Base-by-base conservation (phyloP, 2,113 vertebrate species). In the Nibea coibor region DNA sequence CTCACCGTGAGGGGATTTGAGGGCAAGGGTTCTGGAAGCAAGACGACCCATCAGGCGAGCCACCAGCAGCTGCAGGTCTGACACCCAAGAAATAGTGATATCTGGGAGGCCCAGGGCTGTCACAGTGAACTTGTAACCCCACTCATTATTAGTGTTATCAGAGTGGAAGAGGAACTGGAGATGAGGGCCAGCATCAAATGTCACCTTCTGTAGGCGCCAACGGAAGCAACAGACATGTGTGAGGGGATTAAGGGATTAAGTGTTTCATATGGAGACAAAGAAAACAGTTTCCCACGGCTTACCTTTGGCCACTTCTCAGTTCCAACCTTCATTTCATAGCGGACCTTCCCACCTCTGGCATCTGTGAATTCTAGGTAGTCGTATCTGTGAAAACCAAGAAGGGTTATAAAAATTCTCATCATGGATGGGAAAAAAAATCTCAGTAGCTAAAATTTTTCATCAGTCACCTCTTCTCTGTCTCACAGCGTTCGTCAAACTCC, bases 81-180 rank as follows among this genome's bases (percentile, higher is more conserved):
- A 94, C 77, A 96, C 96, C 98, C 98, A 99, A 15, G 97, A 98
- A 31, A 99, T 94, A 0, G 96, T 96, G 56, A 99, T 95, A 53
- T 99, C 97, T 0, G 97, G 97, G 2, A 98, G 94, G 74, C 98
- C 98, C 0, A 95, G 96, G 4, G 98, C 97, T 1, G 96, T 98
- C 82, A 99, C 96, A 0, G 95, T 95, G 83, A 99, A 99, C 92
- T 97, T 99, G 94, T 98, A 99, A 78, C 98, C 98, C 98, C 98
- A 99, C 92, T 99, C 98, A 16, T 97, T 99, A 88, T 99, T 99
- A 75, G 96, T 99, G 94, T 96, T 98, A 86, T 99, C 98, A 28
- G 98, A 99, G 94, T 98, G 97, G 94, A 99, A 99, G 81, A 99
- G 96, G 94, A 99, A 99, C 94, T 98, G 98, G 72, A 99, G 96